Base-by-base conservation (phyloP, 2,888 invertebrate genomes). In the Yponomeuta malinellus region DNA sequence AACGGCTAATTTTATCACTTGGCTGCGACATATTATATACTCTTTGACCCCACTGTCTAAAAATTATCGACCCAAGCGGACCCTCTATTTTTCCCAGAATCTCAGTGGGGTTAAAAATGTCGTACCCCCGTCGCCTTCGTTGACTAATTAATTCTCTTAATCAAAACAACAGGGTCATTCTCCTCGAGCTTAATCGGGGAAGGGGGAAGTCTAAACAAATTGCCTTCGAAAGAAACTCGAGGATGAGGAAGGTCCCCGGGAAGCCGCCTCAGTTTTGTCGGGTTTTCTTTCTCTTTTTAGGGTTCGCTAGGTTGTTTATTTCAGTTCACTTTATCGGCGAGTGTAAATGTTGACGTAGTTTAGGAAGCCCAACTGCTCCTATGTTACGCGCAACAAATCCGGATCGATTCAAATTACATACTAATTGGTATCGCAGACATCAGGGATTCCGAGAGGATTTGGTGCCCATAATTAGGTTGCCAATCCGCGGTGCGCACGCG, bases 81-180 rank as follows among this genome's bases (percentile, higher is more conserved):
- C 52, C 15, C 15, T 59, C 52, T 5, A 5, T 59, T 5, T 12
- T 12, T 15, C 15, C 15, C 43, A 5, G 12, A 15, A 9, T 59
- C 15, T 12, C 12, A 59, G 52, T 15, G 52, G 15, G 15, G 52
- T 59, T 15, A 59, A 59, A 59, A 59, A 59, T 59, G 52, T 59
- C 52, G 52, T 59, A 15, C 52, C 52, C 52, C 15, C 52, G 52
- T 59, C 15, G 52, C 15, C 15, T 59, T 12, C 15, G 15, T 59
- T 59, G 52, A 59, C 52, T 64, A 85, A 88, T 88, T 85, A 86
- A 86, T 85, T 85, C 82, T 78, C 83, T 85, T 87, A 88, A 88
- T 88, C 87, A 88, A 88, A 88, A 87, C 87, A 87, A 84, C 81
- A 82, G 78, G 79, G 79, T 81, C 81, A 83, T 83, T 84, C 83